phyloP scores from a whole-genome alignment of 1,140 invertebrate genomes.

The Zaprionus taronus region DNA sequence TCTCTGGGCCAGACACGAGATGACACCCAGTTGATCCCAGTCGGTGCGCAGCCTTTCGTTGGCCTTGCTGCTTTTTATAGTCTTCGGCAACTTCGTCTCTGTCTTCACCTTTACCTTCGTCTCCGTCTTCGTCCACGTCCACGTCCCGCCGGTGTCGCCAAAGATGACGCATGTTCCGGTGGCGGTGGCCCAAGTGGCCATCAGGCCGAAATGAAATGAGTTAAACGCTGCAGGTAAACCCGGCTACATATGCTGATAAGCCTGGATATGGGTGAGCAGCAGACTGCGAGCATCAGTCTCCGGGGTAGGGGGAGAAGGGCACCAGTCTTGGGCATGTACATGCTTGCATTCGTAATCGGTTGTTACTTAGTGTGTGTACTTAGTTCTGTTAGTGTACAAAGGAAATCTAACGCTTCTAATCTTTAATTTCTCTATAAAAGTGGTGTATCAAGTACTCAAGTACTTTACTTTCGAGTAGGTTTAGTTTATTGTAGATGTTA shows the following conservation, averaged over 20 bases:
- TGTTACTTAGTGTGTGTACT: neutral
- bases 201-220: slow-evolving; percentile 68
- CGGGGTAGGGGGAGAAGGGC: neutral
- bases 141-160: slow-evolving; percentile 69
- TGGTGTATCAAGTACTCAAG: neutral
- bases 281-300: neutral
- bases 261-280: slow-evolving; percentile 7
- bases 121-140: slow-evolving; percentile 23
- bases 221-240: slow-evolving; percentile 69
- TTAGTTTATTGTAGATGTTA: no score
- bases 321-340: neutral
- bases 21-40: slow-evolving; percentile 62
- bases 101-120: slow-evolving; percentile 2
- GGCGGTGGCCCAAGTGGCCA: slow-evolving; percentile 28
- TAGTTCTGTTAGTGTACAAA: neutral
- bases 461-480: neutral
- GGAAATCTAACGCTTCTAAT: neutral
- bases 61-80: slow-evolving; percentile 64
- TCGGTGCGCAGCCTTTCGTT: slow-evolving; percentile 31
- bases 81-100: slow-evolving; percentile 17
- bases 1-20: slow-evolving; percentile 38
- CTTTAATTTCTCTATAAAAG: neutral
- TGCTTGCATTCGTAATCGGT: neutral
- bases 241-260: slow-evolving; percentile 58
- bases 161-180: slow-evolving; percentile 73